Base-by-base conservation (phyloP, 1,140 invertebrate genomes). In the Lepidurus arcticus region DNA sequence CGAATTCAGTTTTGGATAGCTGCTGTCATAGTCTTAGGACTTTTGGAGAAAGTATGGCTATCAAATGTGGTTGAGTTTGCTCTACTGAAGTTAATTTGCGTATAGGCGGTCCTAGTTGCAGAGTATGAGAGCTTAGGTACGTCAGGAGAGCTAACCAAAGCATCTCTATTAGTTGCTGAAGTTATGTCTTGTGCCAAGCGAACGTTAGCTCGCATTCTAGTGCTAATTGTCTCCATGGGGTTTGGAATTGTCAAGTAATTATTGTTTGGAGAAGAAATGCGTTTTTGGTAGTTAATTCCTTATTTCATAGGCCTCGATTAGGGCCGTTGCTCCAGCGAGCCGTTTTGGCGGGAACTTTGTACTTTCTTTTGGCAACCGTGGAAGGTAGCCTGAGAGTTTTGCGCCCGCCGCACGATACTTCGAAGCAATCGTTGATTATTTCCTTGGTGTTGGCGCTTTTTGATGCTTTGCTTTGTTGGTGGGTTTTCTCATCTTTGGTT, bases 1-100 rank as follows among this genome's bases (percentile, higher is more conserved):
- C 87, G 95, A 74, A 93, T 98, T 44, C 96, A 98, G 87, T 97
- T 96, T 86, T 98, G 95, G 94, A 96, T 98, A 83, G 94, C 93
- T 8, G 94, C 88, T 47, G 94, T 97, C 53, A 94, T 96, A 78
- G 86, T 96, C 43, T 84, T 96, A 0, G 95, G 94, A 81, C 92
- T 94, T 91, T 81, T 93, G 10, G 92, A 93, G 84, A 93, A 91
- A 82, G 83, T 83, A 78, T 73, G 13, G 7, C 24, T 21, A 1
- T 34, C 6, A 7, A 13, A 42, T 80, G 78, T 65, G 65, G 13
- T 73, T 21, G 24, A 13, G 26, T 16, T 80, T 84, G 79, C 44
- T 82, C 79, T 81, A 65, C 80, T 80, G 11, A 80, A 83, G 6
- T 83, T 82, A 74, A 9, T 45, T 45, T 76, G 42, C 34, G 53